Percentiles rank a stretch among this genome's conserved stretches.
These are phyloP conservation scores for Hydrophis major DNA, from an alignment of 2,797 vertebrate species.

Conservation along the genomic window DNA sequence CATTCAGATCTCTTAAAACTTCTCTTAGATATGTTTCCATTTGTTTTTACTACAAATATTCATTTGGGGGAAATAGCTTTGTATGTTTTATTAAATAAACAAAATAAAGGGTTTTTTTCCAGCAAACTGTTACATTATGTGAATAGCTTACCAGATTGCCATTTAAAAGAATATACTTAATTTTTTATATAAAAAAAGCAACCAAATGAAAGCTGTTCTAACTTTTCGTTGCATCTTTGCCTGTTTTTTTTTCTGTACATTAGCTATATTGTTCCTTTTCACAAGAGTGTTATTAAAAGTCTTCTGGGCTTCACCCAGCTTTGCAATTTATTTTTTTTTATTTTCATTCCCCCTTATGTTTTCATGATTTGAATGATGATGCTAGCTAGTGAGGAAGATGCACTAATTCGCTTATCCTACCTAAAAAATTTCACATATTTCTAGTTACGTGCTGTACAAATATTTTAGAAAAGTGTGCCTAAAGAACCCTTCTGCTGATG, in stretches of 20 bases:
- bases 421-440: background rate
- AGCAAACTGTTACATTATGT: slow-evolving; percentile 33
- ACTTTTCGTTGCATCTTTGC: too few species aligned
- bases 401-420: background rate
- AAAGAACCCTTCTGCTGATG: background rate
- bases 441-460: background rate
- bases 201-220: slow-evolving; percentile 12
- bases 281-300: slow-evolving; percentile 10
- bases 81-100: slow-evolving; percentile 49
- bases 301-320: background rate
- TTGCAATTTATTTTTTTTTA: background rate
- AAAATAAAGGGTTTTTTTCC: slow-evolving; percentile 36
- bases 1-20: slow-evolving; percentile 51
- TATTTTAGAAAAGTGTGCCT: background rate
- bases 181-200: slow-evolving; percentile 34
- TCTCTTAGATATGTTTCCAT: slow-evolving; percentile 49
- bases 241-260: background rate
- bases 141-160: slow-evolving; percentile 41
- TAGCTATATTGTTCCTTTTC: background rate
- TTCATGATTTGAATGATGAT: background rate
- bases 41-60: slow-evolving; percentile 65
- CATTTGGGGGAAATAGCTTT: slow-evolving; percentile 48
- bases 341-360: background rate
- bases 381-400: background rate
- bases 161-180: slow-evolving; percentile 16